These are phyloP conservation scores for Venusia cambrica DNA, from an alignment of 2,888 invertebrate species.

Conservation along the genomic window DNA sequence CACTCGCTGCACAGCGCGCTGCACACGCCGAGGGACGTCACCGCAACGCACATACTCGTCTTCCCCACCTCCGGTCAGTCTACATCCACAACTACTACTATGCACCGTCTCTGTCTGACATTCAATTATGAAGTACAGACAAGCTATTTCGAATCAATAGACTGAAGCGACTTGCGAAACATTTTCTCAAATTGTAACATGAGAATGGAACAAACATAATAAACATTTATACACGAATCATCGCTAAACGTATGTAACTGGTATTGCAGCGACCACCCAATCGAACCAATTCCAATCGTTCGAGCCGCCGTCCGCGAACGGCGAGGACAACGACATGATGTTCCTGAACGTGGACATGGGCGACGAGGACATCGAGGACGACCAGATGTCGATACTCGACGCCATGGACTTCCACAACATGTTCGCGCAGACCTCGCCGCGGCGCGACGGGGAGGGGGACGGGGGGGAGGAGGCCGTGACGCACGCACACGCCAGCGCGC, in stretches of 20 bases:
- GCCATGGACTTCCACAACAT: slow-evolving; percentile 85
- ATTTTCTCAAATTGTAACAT: no score
- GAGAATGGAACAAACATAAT: no score
- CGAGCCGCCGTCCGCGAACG: slow-evolving; percentile 70
- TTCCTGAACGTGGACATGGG: slow-evolving; percentile 69
- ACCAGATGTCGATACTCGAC: slow-evolving; percentile 83
- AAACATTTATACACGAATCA: no score
- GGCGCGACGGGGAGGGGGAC: slow-evolving; percentile 39
- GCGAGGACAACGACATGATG: slow-evolving; percentile 73
- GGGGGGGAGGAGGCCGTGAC: slow-evolving; percentile 41
- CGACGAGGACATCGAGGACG: slow-evolving; percentile 82
- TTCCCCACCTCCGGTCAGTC: slow-evolving; percentile 92
- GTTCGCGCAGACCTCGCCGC: slow-evolving; percentile 56
- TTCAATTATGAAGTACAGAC: no score
- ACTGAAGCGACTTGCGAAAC: no score
- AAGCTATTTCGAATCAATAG: no score
- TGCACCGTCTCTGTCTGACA: no score
- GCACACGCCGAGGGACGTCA: slow-evolving; percentile 97
- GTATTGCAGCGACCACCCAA: slow-evolving; percentile 89
- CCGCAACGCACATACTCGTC: slow-evolving; percentile 98
- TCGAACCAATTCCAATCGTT: slow-evolving; percentile 72
- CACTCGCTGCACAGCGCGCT: slow-evolving; percentile 93
- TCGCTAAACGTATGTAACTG: no score
- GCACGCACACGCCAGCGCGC: slow-evolving; percentile 40
- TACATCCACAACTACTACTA: no score